Conservation (phyloP, 35 echinoderm and acorn worm species). For the Ophiothrix spiculata region DNA sequence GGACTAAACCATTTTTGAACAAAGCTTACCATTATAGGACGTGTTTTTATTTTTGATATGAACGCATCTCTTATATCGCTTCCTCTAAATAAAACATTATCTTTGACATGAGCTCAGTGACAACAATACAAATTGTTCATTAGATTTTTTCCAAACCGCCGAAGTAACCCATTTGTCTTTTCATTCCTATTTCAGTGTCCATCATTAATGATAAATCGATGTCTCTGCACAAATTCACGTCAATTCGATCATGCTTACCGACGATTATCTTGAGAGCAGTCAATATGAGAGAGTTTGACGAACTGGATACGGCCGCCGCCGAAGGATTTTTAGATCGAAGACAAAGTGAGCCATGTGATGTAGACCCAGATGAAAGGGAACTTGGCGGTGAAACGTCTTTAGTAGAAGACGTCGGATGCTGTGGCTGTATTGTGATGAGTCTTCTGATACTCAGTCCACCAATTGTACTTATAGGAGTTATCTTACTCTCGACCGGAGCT, state of each 20-base stretch:
- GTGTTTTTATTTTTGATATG: no score
- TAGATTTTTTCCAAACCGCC: no score
- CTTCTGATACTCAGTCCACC: slow-evolving; percentile 56
- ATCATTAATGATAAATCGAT: no score
- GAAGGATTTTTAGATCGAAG: neutral
- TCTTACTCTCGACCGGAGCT: slow-evolving; percentile 48
- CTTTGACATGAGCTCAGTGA: no score
- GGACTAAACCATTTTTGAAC: no score
- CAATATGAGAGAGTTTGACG: neutral
- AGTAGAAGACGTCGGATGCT: slow-evolving; percentile 4
- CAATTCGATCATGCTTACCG: neutral
- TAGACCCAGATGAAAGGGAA: neutral
- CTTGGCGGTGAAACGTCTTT: neutral
- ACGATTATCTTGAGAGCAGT: neutral
- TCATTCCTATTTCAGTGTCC: no score
- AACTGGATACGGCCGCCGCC: neutral
- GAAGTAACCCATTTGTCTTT: no score
- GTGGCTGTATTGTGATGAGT: slow-evolving; percentile 27
- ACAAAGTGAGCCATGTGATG: neutral
- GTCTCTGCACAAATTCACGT: no score
- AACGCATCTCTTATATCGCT: no score
- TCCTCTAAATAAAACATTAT: no score
- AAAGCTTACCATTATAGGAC: no score
- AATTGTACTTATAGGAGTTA: slow-evolving; percentile 43
- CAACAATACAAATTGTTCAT: no score